Evolutionary conservation across 2,113 vertebrate genomes (phyloP), one percentile per base, ranked within the genome.

Genomic region (Coracopsis vasa): DNA sequence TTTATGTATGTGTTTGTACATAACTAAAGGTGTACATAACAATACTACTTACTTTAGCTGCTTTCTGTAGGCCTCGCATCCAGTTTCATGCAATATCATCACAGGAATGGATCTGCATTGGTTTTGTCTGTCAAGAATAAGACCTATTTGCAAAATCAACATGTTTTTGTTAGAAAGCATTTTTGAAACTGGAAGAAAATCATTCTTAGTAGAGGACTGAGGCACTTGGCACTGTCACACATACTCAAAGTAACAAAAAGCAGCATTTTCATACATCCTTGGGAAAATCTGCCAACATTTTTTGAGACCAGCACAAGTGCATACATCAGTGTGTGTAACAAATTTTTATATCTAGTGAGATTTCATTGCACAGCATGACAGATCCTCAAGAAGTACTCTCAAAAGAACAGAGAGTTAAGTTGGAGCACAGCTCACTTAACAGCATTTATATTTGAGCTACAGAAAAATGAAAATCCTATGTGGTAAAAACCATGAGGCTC

Each of bases 351-450:
- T 4, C 15, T 7, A 78, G 50, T 19, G 39, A 84, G 35, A 16
- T 80, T 72, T 56, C 35, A 28, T 1, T 64, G 82, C 27, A 56
- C 53, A 50, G n/a, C 66, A 33, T 16, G 28, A 89, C 15, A 56
- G 13, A 11, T 48, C 9, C 44, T 75, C 44, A 60, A 45, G 35
- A 82, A 64, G 47, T 4, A 31, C 11, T 54, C 69, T 58, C 28
- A 28, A 20, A 70, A 87, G 45, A n/a, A 25, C 16, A 2, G 65
- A 31, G 0, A 0, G 61, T n/a, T 39, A 27, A 27, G 11, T 1
- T 20, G 60, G 41, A 84, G 47, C 2, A 20, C 72, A 67, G 61
- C 12, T 88, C 64, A 45, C 8, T 6, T 14, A 24, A 62, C 8
- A 24, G 37, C 23, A 24, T 33, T 81, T 86, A 50, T 16, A 25